Evolutionary conservation across 2,113 vertebrate genomes (phyloP), one percentile per base, ranked within the genome.

Genomic region (Neolamprologus tretocephalus): DNA sequence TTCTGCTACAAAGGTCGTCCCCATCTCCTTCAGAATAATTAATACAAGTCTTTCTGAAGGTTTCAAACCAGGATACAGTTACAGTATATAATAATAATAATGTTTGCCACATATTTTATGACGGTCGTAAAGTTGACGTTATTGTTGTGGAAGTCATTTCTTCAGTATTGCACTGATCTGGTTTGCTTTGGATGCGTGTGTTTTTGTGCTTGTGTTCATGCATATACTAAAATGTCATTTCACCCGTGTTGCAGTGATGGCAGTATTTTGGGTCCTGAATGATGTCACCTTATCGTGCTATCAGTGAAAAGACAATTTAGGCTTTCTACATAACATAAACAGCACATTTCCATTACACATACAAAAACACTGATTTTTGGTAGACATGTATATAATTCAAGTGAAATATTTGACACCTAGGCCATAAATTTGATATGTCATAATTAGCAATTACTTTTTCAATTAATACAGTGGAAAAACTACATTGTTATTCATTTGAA

Each of bases 201-300:
- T 6, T 13, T 83, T 86, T 66, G 57, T 42, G 49, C 81, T 87
- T 80, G 73, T 90, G 84, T 83, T 83, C 88, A 83, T 89, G 89
- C 79, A 87, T 85, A 54, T 33, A 54, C 68, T 73, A 49, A 89
- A 92, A 87, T 89, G 75, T 55, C 79, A 87, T 91, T 94, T 86
- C 92, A 58, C 84, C 83, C 6, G 78, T 83, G 87, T 93, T 94
- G 80, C 92, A 90, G 91, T 89, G 55, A 90, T 94, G 93, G 89
- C 93, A 92, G 85, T 81, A 83, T 82, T 66, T 92, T 89, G 84
- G 80, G 82, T 90, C 80, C 51, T 81, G 85, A 92, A 58, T 86
- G 89, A 89, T 83, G 82, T 87, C 16, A 23, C 51, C 28, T 88
- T 58, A 85, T 79, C 11, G 19, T 42, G 57, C 71, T 87, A 61